These are phyloP conservation scores for Hemiprocne comata DNA, from an alignment of 2,113 vertebrate species.

Conservation along the genomic window DNA sequence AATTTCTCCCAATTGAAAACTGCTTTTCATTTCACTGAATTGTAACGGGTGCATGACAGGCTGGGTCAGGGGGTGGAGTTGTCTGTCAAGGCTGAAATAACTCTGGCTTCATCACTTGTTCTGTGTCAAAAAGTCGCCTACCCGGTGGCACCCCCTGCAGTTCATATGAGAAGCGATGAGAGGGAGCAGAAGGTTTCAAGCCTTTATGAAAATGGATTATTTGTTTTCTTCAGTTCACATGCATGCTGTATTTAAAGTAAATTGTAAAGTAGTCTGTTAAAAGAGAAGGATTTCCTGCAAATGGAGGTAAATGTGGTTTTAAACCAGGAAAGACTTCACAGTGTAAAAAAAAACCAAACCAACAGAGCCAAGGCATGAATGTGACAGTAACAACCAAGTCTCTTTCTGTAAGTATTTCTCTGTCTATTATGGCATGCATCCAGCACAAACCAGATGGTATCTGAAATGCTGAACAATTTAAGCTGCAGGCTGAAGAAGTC, in stretches of 20 bases:
- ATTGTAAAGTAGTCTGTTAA: neutral
- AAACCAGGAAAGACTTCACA: neutral
- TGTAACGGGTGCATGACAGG: rapidly evolving
- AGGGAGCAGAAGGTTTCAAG: neutral
- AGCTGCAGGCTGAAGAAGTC: neutral
- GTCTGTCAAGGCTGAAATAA: neutral
- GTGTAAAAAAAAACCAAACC: neutral
- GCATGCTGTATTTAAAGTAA: neutral
- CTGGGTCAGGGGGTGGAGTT: neutral
- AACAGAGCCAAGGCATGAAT: neutral
- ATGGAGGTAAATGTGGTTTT: neutral
- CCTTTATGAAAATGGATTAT: neutral
- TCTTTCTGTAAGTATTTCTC: neutral
- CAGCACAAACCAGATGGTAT: constrained; percentile 41
- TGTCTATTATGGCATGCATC: neutral
- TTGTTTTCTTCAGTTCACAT: neutral
- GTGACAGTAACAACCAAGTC: neutral
- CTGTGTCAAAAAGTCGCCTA: neutral
- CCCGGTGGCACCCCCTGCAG: neutral
- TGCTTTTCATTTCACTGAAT: constrained; percentile 11
- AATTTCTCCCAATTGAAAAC: neutral
- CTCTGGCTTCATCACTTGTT: neutral
- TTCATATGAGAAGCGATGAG: neutral
- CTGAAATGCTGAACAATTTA: constrained; percentile 5
- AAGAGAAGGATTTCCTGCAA: neutral